These are phyloP conservation scores for Tupiocoris notatus DNA, from an alignment of 2,888 invertebrate genomes.

Conservation along the genomic window DNA sequence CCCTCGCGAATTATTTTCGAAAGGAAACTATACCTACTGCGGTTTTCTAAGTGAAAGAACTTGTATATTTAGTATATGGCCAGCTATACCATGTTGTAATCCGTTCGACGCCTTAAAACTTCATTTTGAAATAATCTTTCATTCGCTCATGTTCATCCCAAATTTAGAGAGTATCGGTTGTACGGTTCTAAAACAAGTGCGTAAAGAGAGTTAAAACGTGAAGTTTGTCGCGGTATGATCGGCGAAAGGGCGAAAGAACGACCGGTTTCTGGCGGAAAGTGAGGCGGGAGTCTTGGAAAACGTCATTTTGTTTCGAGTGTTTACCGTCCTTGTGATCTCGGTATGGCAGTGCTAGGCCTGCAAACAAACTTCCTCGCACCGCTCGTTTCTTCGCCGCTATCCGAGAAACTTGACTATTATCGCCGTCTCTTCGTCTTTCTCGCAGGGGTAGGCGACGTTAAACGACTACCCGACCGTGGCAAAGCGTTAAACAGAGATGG, in stretches of 20 bases:
- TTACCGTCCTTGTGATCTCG: constrained; percentile 45
- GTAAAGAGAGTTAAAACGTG: background rate
- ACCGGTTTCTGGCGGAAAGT: background rate
- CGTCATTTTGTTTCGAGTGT: constrained; percentile 48
- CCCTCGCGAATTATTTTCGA: too few species aligned
- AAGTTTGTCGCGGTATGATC: background rate
- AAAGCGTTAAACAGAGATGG: constrained; percentile 14
- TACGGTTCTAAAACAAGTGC: background rate
- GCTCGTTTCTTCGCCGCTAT: constrained; percentile 15
- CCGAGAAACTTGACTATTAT: constrained; percentile 45
- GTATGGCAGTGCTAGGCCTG: constrained; percentile 54
- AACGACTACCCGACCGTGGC: background rate
- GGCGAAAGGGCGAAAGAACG: background rate
- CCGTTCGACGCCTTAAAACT: too few species aligned
- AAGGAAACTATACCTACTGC: too few species aligned
- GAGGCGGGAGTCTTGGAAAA: constrained; percentile 39
- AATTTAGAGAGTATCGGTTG: too few species aligned
- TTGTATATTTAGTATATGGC: too few species aligned
- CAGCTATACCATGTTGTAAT: too few species aligned
- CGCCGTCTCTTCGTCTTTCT: constrained; percentile 17
- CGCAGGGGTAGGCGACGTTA: background rate
- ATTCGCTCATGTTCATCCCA: too few species aligned
- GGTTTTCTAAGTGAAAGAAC: too few species aligned
- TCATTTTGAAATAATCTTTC: too few species aligned
- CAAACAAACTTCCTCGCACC: constrained; percentile 38